phyloP scores from a whole-genome alignment of 2,888 invertebrate genomes.

The Spisula subtruncata region DNA sequence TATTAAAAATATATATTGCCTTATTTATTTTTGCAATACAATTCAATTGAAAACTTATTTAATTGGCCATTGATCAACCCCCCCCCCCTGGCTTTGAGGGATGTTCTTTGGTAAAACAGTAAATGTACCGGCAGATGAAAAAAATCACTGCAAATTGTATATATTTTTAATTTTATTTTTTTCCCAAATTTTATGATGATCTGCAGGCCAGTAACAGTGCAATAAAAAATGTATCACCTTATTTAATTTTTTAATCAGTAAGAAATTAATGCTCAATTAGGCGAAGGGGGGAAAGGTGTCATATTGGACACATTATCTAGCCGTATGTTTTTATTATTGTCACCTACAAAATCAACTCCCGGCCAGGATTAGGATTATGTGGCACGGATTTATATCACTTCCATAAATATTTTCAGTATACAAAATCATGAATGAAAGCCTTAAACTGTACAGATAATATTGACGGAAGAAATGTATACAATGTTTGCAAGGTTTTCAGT shows the following conservation, averaged over 20 bases:
- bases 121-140: too few relatives aligned
- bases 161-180: too few relatives aligned
- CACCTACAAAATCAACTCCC: neutral
- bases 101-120: too few relatives aligned
- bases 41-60: too few relatives aligned
- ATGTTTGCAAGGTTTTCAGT: neutral
- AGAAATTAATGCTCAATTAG: neutral
- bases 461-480: slow-evolving; percentile 7
- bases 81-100: too few relatives aligned
- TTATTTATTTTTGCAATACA: too few relatives aligned
- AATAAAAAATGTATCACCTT: too few relatives aligned
- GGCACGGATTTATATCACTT: neutral
- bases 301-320: neutral
- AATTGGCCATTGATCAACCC: too few relatives aligned
- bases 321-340: neutral
- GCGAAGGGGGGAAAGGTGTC: neutral
- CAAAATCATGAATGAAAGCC: neutral
- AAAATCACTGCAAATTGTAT: too few relatives aligned
- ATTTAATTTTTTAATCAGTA: neutral
- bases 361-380: neutral
- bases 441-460: slow-evolving; percentile 17
- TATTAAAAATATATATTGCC: too few relatives aligned
- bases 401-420: neutral
- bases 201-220: too few relatives aligned
- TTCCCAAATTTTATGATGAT: too few relatives aligned